Percentiles rank a stretch among this genome's conserved stretches.
These are phyloP conservation scores for Periophthalmus magnuspinnatus DNA, from an alignment of 2,797 vertebrate genomes.

Conservation along the genomic window DNA sequence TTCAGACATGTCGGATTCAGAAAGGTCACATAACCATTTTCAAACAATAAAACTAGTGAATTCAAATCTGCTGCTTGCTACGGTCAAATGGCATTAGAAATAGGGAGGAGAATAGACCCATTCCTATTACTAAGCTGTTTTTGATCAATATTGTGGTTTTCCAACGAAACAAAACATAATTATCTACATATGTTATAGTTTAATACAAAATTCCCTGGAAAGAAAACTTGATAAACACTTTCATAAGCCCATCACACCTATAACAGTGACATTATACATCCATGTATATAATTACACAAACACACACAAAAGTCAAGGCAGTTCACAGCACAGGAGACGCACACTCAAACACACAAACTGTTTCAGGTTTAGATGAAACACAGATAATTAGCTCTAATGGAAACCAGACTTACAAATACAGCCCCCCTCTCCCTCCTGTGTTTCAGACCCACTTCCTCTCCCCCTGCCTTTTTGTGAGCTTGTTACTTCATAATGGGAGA, in stretches of 20 bases:
- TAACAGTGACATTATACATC: constrained; percentile 6
- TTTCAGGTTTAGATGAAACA: constrained; percentile 90
- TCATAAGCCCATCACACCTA: background rate
- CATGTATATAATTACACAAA: constrained; percentile 14
- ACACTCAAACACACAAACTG: constrained; percentile 34
- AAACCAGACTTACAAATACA: constrained; percentile 89
- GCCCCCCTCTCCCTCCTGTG: constrained; percentile 19
- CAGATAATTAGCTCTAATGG: constrained; percentile 99
- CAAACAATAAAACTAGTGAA: too few relatives aligned
- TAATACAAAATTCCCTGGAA: too few relatives aligned
- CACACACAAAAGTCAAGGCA: constrained; percentile 14
- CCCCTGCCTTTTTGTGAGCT: constrained; percentile 57
- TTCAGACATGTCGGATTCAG: too few relatives aligned
- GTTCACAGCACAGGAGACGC: constrained; percentile 12
- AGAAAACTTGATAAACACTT: too few relatives aligned
- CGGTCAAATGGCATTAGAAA: too few relatives aligned
- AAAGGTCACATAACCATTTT: too few relatives aligned
- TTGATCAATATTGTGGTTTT: too few relatives aligned
- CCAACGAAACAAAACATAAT: too few relatives aligned
- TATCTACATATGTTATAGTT: too few relatives aligned
- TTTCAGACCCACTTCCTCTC: constrained; percentile 47
- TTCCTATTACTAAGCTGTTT: too few relatives aligned
- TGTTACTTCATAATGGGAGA: constrained; percentile 53
- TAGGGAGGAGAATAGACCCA: too few relatives aligned
- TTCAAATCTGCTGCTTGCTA: too few relatives aligned